Conservation (phyloP, 2,113 vertebrate genomes). For the Xiphorhynchus elegans region DNA sequence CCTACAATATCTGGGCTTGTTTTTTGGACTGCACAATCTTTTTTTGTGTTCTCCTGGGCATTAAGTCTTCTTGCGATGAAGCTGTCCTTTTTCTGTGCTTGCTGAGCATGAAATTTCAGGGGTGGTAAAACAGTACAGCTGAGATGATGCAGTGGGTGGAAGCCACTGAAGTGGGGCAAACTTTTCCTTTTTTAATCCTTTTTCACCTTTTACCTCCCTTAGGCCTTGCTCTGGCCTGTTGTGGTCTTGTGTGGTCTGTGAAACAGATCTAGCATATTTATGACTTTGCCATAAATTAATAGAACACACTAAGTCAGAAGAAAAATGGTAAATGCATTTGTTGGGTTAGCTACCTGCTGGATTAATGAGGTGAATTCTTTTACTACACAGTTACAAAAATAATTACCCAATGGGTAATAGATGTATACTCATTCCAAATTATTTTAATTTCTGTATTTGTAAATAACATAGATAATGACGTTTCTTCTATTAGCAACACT, state of each 20-base stretch:
- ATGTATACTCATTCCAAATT: not conserved
- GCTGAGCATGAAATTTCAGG: not conserved
- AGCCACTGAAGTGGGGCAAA: not conserved
- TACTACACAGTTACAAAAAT: not conserved
- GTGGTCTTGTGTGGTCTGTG: not conserved
- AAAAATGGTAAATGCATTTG: not conserved
- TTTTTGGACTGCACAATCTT: not conserved
- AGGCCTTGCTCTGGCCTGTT: not conserved
- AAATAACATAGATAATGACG: not conserved
- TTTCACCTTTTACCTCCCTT: not conserved
- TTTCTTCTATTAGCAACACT: not conserved
- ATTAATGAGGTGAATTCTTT: not conserved
- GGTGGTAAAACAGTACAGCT: not conserved
- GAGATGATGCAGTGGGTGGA: not conserved
- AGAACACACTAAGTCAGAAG: not conserved
- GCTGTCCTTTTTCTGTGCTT: not conserved
- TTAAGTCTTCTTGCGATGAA: not conserved
- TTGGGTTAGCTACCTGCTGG: not conserved
- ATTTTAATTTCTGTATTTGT: not conserved
- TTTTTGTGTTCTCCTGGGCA: not conserved
- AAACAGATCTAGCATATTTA: not conserved
- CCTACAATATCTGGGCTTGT: rapidly evolving
- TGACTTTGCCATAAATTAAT: not conserved
- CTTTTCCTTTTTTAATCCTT: not conserved
- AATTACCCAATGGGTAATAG: not conserved